Percentiles rank a stretch among this genome's conserved stretches.
Conservation (phyloP, 2,888 invertebrate genomes). For the Eilema sororculum region DNA sequence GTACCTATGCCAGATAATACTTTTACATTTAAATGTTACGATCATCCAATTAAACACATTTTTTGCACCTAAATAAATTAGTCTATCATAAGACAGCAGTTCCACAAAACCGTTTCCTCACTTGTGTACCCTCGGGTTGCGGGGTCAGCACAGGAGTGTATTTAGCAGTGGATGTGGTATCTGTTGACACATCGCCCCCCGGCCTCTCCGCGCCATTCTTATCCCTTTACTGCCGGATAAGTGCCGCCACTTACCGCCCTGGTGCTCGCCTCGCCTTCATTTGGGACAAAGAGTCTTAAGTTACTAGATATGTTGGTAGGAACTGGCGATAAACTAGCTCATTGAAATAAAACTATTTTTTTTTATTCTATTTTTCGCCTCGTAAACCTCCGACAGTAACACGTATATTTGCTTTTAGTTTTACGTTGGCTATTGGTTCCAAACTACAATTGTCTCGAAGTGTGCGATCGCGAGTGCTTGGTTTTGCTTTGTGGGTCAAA, state of each 20-base stretch:
- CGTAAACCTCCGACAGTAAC: too few species aligned
- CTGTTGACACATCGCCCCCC: conserved; percentile 62
- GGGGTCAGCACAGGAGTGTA: conserved; percentile 51
- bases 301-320: conserved; percentile 28
- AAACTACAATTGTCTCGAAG: too few species aligned
- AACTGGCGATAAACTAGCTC: background rate
- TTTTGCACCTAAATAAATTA: too few species aligned
- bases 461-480: too few species aligned
- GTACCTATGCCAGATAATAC: too few species aligned
- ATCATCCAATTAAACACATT: too few species aligned
- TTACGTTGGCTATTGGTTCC: too few species aligned
- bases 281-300: conserved; percentile 27
- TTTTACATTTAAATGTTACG: too few species aligned
- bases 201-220: conserved; percentile 49
- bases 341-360: too few species aligned
- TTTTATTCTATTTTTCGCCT: too few species aligned
- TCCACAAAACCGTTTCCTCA: conserved; percentile 11
- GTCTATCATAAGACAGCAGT: background rate
- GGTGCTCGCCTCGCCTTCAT: conserved; percentile 41
- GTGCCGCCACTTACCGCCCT: conserved; percentile 52
- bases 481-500: too few species aligned
- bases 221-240: conserved; percentile 62
- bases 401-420: too few species aligned
- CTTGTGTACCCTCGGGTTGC: conserved; percentile 27
- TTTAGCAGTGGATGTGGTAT: conserved; percentile 60